Evolutionary conservation across 2,888 invertebrate species (phyloP).

Genomic region (Cataglyphis livida): DNA sequence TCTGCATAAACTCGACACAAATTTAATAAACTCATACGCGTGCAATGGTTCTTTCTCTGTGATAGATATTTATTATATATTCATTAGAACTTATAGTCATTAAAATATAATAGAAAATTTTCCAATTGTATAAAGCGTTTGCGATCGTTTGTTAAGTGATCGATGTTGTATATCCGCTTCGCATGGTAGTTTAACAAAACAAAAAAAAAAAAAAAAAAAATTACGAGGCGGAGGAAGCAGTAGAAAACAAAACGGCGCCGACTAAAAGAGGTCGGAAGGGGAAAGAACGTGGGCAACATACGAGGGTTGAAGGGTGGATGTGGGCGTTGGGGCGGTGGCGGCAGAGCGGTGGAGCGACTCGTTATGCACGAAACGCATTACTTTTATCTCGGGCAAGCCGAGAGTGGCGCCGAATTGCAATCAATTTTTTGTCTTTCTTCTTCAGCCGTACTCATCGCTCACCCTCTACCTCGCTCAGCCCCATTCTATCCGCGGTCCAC

Average conservation of each 20-base stretch:
- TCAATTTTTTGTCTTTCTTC: conserved; percentile 81
- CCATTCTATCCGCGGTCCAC: conserved; percentile 74
- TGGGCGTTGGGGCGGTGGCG: conserved; percentile 49
- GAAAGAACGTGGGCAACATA: conserved; percentile 65
- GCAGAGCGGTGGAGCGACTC: conserved; percentile 73
- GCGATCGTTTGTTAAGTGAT: background rate
- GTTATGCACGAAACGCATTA: conserved; percentile 82
- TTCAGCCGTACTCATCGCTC: conserved; percentile 71
- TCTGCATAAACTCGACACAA: background rate
- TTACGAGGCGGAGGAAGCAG: conserved; percentile 62
- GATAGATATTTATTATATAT: background rate
- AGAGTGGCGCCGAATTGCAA: conserved; percentile 83
- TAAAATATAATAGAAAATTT: background rate
- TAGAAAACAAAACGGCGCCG: conserved; percentile 62
- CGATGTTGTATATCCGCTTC: background rate
- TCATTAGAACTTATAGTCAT: background rate
- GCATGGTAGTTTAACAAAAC: conserved; percentile 36
- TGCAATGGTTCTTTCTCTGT: background rate
- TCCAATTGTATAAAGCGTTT: background rate
- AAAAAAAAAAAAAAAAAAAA: conserved; percentile 62
- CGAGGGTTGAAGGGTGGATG: conserved; percentile 66
- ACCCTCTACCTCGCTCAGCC: conserved; percentile 59
- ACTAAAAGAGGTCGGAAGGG: conserved; percentile 51
- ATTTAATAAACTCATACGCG: background rate
- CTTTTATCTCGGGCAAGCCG: conserved; percentile 80